Evolutionary conservation across 2,797 vertebrate species (phyloP), one percentile per base, ranked within the genome.

Genomic region (Sebastes vulpes): DNA sequence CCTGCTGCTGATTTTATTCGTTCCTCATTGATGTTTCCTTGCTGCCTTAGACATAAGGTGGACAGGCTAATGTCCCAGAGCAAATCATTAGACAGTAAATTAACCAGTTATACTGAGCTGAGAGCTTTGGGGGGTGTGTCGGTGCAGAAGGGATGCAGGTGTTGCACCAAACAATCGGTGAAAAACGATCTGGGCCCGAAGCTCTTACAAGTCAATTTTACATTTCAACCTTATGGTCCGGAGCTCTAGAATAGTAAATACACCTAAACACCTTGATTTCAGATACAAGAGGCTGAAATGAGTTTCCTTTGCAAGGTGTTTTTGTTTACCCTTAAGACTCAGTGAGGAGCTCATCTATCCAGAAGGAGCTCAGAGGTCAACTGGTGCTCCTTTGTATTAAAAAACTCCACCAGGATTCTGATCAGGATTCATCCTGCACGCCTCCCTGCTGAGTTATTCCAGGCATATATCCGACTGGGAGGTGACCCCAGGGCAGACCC

Each of bases 61-160:
- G 16, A 28, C 50, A 59, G 77, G 31, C 32, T 64, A 76, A 83
- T 72, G 75, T 86, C 79, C 77, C 53, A 35, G 32, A 79, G 77
- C 32, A 72, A 89, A 88, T 91, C 82, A 86, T 90, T 87, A 78
- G 12, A 52, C 60, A 60, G 83, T 86, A 82, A 77, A 89, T 89
- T 70, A 76, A 80, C 38, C 52, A 20, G 53, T 69, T 77, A 56
- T 52, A 75, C 35, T 38, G 35, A 14, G 14, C 57, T 50, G 82
- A 75, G 66, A 77, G 77, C 81, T 65, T 74, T 20, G 35, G 75
- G 54, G 58, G 54, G 75, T 38, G 7, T 35, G 26, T 9, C 8
- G 25, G 60, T 69, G 38, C 53, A 38, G 65, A 35, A 32, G 38
- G 53, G 29, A 12, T 29, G 63, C 4, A 26, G 57, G 68, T 46